Evolutionary conservation across 2,888 invertebrate species (phyloP).

Genomic region (Idaea straminata): DNA sequence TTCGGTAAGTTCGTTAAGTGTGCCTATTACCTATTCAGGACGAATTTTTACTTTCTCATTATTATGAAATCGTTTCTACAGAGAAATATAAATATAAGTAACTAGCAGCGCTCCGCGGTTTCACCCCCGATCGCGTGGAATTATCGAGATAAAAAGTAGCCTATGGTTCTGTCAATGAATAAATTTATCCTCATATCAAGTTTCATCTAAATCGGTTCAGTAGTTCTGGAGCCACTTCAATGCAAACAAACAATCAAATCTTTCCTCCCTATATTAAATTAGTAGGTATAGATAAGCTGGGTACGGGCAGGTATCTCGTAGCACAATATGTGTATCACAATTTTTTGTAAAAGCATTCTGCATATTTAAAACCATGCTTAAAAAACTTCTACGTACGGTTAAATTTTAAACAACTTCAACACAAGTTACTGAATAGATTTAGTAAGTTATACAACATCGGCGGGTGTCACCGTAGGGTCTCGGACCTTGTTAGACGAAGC

Average conservation of each 20-base stretch:
- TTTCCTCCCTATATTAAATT: too few relatives aligned
- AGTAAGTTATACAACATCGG: conserved; percentile 45
- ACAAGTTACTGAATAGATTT: conserved; percentile 42
- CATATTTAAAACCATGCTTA: not conserved
- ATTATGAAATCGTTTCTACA: not conserved
- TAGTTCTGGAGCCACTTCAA: too few relatives aligned
- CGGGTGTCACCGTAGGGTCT: conserved; percentile 49
- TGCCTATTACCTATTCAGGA: not conserved
- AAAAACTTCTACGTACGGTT: conserved; percentile 5
- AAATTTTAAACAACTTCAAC: conserved; percentile 41
- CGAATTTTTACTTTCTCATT: not conserved
- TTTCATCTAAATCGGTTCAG: too few relatives aligned
- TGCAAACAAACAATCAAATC: too few relatives aligned
- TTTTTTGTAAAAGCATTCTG: not conserved
- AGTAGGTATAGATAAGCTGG: too few relatives aligned
- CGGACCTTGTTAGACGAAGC: conserved; percentile 64
- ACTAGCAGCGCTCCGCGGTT: too few relatives aligned
- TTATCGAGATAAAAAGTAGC: too few relatives aligned
- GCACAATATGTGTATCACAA: too few relatives aligned
- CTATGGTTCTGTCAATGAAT: too few relatives aligned
- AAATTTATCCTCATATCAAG: too few relatives aligned
- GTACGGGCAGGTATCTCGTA: too few relatives aligned
- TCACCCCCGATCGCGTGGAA: too few relatives aligned
- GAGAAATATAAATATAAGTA: not conserved
- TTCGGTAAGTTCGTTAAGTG: not conserved